Conservation (phyloP, 2,797 vertebrate genomes). For the Lacerta agilis region DNA sequence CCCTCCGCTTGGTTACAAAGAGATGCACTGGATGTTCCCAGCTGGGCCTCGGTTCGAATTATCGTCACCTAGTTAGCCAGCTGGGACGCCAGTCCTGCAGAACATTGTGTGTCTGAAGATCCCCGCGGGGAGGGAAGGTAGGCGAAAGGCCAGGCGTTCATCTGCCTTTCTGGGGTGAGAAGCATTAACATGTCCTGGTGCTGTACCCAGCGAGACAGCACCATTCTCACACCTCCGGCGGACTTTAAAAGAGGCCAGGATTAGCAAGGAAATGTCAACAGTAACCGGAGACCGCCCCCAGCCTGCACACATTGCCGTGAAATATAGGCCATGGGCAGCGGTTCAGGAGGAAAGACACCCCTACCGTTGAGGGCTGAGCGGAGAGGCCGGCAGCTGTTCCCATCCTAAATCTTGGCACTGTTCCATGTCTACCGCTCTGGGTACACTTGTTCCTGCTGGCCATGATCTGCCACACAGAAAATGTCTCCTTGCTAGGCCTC, state of each 20-base stretch:
- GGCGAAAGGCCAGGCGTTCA: not conserved
- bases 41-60: not conserved
- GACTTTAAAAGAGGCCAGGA: slow-evolving; percentile 48
- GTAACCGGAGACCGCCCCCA: slow-evolving; percentile 26
- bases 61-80: not conserved
- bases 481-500: not conserved
- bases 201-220: slow-evolving; percentile 25
- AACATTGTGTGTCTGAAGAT: not conserved
- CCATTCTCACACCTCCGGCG: slow-evolving; percentile 41
- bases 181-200: not conserved
- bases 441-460: too few species aligned
- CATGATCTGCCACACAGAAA: too few species aligned
- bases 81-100: not conserved
- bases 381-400: not conserved
- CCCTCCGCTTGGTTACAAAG: not conserved
- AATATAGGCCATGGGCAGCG: slow-evolving; percentile 28
- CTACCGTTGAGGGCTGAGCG: fast-evolving
- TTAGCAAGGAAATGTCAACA: slow-evolving; percentile 62
- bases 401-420: not conserved
- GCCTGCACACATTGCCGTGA: not conserved
- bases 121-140: not conserved
- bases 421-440: not conserved
- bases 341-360: slow-evolving; percentile 14
- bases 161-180: not conserved
- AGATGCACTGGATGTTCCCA: slow-evolving; percentile 21